Evolutionary conservation across 2,113 vertebrate genomes (phyloP), one percentile per base, ranked within the genome.

Genomic region (Pampusana beccarii): DNA sequence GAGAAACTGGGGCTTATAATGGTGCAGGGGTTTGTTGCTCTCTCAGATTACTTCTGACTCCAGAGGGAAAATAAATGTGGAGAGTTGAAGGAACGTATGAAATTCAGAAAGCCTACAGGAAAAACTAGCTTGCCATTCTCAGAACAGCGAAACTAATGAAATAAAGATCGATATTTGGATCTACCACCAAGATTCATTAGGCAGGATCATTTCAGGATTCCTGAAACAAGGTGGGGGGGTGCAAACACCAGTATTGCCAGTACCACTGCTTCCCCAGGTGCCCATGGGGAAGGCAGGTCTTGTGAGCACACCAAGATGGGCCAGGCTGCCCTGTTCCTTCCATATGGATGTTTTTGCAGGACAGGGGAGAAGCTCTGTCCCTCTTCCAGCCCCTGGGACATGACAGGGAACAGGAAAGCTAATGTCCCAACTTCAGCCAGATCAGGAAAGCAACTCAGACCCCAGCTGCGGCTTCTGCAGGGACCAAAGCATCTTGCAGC

Each of bases 41-140:
- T 95, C 94, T 96, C 91, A 75, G 73, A 94, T 95, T 96, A 87
- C 94, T 97, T 92, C 85, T 90, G 80, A 90, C 79, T 95, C 94
- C 93, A 87, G 58, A 69, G 90, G 87, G 92, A 91, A 96, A 91
- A 94, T 86, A 96, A 95, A 96, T 72, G 58, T 66, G 77, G 50
- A 88, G 86, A 89, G 86, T 87, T 93, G 82, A 91, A 97, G 88
- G 87, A 95, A 94, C 86, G 85, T 95, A 92, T 88, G 93, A 96
- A 96, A 95, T 94, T 92, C 87, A 90, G 90, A 93, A 86, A 74
- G 66, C 58, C 78, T 90, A 75, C 44, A 94, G 81, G 87, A 94
- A 82, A 93, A 94, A 80, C 57, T 54, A 85, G 74, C 53, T 93
- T 95, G 92, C 84, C 73, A 70, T 77, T 95, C 90, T 91, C 73